Evolutionary conservation across 2,888 invertebrate genomes (phyloP).

Genomic region (Buathra laborator): DNA sequence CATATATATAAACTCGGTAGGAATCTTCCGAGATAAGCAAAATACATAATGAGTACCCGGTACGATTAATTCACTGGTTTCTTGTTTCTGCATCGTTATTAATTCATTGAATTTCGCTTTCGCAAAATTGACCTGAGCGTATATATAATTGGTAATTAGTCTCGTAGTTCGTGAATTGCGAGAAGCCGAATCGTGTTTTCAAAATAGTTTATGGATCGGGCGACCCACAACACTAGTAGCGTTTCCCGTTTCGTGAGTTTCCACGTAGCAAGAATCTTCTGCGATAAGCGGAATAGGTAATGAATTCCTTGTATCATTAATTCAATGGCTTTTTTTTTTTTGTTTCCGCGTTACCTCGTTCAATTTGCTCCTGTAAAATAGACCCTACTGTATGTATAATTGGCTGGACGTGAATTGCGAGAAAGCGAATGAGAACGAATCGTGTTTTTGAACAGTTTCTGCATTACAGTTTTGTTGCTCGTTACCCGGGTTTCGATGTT

Average conservation of each 20-base stretch:
- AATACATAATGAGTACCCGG: constrained; percentile 40
- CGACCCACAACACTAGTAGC: background rate
- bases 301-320: constrained; percentile 52
- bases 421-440: background rate
- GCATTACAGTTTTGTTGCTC: background rate
- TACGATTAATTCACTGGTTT: constrained; percentile 57
- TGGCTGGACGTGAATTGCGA: constrained; percentile 33
- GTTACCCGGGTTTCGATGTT: constrained; percentile 18
- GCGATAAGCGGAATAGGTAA: constrained; percentile 46
- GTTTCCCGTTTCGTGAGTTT: constrained; percentile 23
- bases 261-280: constrained; percentile 17
- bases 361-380: background rate
- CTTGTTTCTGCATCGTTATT: constrained; percentile 4
- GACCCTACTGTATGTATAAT: constrained; percentile 25
- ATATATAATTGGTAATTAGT: constrained; percentile 28
- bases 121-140: constrained; percentile 4
- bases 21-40: constrained; percentile 49
- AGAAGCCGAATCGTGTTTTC: constrained; percentile 13
- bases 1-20: constrained; percentile 10
- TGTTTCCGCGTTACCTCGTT: background rate
- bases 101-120: constrained; percentile 12
- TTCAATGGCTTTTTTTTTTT: constrained; percentile 53
- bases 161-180: constrained; percentile 4
- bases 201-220: background rate
- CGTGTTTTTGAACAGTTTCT: constrained; percentile 7